A percentile compares a stretch with the other conserved stretches of the same genome.
These are phyloP conservation scores for Hippopotamus amphibius DNA, from an alignment of 2,113 vertebrate species.

Conservation along the genomic window DNA sequence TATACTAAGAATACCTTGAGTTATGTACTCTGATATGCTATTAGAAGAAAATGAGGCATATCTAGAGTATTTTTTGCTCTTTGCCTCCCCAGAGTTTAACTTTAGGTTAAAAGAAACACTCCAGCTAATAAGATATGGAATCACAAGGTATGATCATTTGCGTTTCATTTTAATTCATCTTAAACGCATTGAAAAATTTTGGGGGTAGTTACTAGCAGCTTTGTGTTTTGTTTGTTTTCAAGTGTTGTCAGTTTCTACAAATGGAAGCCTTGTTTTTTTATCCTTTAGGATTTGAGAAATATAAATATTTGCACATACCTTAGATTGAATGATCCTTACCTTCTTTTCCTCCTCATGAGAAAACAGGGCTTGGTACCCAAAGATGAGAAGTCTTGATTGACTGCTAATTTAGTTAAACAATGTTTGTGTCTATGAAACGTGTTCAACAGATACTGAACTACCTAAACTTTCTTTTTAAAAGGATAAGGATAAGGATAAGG, in stretches of 20 bases:
- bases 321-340: background rate
- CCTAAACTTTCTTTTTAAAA: slow-evolving; percentile 21
- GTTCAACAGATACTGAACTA: slow-evolving; percentile 13
- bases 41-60: slow-evolving; percentile 35
- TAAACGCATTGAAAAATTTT: background rate
- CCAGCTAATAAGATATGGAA: background rate
- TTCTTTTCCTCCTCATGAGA: slow-evolving; percentile 44
- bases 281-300: slow-evolving; percentile 53
- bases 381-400: slow-evolving; percentile 32
- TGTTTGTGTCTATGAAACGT: background rate
- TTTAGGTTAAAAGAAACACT: slow-evolving; percentile 51
- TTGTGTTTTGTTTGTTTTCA: background rate
- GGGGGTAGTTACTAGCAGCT: background rate
- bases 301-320: background rate
- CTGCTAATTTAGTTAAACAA: slow-evolving; percentile 5
- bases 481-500: slow-evolving; percentile 1
- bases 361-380: slow-evolving; percentile 43
- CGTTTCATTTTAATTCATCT: slow-evolving; percentile 61
- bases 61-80: slow-evolving; percentile 40
- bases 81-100: slow-evolving; percentile 14
- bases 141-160: slow-evolving; percentile 48
- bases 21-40: slow-evolving; percentile 3
- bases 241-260: background rate
- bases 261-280: background rate
- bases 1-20: slow-evolving; percentile 3